These are phyloP conservation scores for Gallinago undulata DNA, from an alignment of 2,113 vertebrate genomes.

Conservation along the genomic window DNA sequence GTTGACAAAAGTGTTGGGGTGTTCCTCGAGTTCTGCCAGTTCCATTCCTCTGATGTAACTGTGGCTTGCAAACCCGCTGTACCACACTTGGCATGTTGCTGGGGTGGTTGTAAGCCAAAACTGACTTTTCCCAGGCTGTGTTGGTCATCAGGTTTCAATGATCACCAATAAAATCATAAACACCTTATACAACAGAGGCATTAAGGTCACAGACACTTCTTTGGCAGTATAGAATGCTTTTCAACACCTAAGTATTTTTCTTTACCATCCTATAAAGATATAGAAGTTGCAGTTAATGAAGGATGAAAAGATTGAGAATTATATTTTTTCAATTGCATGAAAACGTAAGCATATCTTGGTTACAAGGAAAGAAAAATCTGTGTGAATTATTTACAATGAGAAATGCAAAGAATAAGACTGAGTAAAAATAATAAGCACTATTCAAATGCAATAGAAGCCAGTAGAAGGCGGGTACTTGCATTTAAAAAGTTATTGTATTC, in stretches of 20 bases:
- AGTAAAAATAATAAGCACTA: constrained; percentile 20
- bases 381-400: not conserved
- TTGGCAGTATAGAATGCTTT: not conserved
- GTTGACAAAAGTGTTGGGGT: not conserved
- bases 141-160: not conserved
- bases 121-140: not conserved
- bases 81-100: not conserved
- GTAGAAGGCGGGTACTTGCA: not conserved
- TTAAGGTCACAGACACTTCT: not conserved
- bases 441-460: constrained; percentile 42
- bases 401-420: not conserved
- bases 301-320: not conserved
- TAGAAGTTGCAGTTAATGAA: not conserved
- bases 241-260: not conserved
- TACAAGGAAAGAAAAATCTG: not conserved
- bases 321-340: not conserved
- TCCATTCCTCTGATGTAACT: not conserved
- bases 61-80: not conserved
- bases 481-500: constrained; percentile 52
- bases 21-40: not conserved
- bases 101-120: not conserved
- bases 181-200: not conserved
- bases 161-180: not conserved
- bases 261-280: not conserved
- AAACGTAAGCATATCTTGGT: constrained; percentile 8